Evolutionary conservation across 2,797 vertebrate genomes (phyloP).

Genomic region (Euthynnus affinis): DNA sequence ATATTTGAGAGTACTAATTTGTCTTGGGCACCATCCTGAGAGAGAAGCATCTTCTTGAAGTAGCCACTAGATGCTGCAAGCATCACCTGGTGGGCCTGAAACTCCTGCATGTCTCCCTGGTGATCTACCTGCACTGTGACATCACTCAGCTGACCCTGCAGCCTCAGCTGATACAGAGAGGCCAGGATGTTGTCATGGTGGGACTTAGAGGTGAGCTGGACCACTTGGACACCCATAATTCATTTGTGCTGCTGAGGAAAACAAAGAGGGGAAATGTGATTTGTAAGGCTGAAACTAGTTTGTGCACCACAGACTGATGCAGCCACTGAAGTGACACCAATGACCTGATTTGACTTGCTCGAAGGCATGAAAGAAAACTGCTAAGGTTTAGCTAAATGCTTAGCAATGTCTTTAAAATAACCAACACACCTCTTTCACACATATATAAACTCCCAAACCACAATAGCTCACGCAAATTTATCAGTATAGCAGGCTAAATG

Average conservation of each 20-base stretch:
- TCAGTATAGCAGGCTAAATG: rapidly evolving
- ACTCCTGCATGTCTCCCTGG: constrained; percentile 90
- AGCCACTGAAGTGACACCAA: not conserved
- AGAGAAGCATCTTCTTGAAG: constrained; percentile 92
- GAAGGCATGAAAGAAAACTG: not conserved
- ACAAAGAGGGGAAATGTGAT: not conserved
- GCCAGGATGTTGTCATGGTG: constrained; percentile 90
- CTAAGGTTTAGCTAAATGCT: not conserved
- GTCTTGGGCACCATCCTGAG: constrained; percentile 80
- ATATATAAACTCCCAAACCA: rapidly evolving
- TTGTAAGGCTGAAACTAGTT: not conserved
- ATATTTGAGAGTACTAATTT: constrained; percentile 88
- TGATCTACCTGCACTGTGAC: constrained; percentile 92
- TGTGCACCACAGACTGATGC: too few species aligned
- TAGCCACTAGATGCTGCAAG: constrained; percentile 95
- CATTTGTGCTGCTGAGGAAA: constrained; percentile 55
- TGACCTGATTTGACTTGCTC: too few species aligned
- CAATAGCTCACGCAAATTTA: not conserved
- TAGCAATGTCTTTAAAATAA: not conserved
- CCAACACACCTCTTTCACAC: not conserved
- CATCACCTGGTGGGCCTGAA: constrained; percentile 93
- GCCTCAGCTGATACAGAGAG: constrained; percentile 91
- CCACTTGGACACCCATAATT: constrained; percentile 88
- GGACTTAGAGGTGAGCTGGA: constrained; percentile 90
- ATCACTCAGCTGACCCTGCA: constrained; percentile 91